These are phyloP conservation scores for Plodia interpunctella DNA, from an alignment of 1,140 invertebrate species.

Conservation along the genomic window DNA sequence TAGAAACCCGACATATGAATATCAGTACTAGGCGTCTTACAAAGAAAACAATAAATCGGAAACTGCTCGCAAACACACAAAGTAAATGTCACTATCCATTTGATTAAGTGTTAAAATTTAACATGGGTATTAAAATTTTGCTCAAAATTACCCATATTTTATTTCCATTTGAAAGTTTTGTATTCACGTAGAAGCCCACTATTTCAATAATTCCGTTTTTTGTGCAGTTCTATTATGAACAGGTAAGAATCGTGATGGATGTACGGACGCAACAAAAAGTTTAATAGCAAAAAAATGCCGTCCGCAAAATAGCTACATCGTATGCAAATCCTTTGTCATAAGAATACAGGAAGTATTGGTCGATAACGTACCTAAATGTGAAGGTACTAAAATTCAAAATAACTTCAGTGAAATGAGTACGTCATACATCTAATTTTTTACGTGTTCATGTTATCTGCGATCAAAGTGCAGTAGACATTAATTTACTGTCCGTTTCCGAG, in stretches of 20 bases:
- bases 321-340: slow-evolving; percentile 12
- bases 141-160: not conserved
- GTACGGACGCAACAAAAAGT: slow-evolving; percentile 4
- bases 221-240: slow-evolving; percentile 8
- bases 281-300: not conserved
- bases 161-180: not conserved
- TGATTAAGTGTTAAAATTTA: slow-evolving; percentile 10
- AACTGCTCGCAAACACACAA: not conserved
- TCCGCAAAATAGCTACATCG: slow-evolving; percentile 9
- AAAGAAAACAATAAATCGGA: slow-evolving; percentile 5
- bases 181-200: slow-evolving; percentile 1
- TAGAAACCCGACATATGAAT: not conserved
- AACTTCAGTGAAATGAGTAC: too few species aligned
- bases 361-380: not conserved
- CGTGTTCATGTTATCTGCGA: not conserved
- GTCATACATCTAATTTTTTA: not conserved
- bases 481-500: not conserved
- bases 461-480: slow-evolving; percentile 6
- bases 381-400: not conserved
- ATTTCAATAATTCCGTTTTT: slow-evolving; percentile 12
- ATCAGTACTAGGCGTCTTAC: not conserved
- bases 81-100: not conserved
- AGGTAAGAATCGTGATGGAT: slow-evolving; percentile 9
- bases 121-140: not conserved
- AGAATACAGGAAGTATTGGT: not conserved